Conservation (phyloP, 2,797 vertebrate genomes). For the Coccyzus lansbergi region DNA sequence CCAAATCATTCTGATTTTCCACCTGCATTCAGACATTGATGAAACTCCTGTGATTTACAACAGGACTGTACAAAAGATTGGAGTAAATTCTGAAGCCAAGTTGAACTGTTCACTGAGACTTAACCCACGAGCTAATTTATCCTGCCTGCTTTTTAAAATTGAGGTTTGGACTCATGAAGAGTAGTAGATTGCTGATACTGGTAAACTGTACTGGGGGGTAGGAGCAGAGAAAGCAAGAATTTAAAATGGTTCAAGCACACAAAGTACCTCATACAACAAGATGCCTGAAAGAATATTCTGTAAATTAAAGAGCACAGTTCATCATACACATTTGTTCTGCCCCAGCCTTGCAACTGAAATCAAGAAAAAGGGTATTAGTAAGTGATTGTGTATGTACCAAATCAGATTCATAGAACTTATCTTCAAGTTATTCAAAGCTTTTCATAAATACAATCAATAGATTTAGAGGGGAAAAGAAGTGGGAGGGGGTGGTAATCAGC, state of each 20-base stretch:
- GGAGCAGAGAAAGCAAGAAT: background rate
- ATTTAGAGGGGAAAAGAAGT: no score
- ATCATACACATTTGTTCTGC: background rate
- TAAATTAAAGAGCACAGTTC: background rate
- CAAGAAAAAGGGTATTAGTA: background rate
- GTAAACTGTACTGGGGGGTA: background rate
- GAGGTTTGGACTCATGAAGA: background rate
- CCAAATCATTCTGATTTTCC: background rate
- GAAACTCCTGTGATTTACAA: background rate
- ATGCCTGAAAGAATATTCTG: constrained; percentile 15
- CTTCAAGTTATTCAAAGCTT: background rate
- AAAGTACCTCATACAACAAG: constrained; percentile 10
- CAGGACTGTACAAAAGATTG: background rate
- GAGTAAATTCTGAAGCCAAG: background rate
- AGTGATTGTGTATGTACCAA: background rate
- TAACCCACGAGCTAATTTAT: background rate
- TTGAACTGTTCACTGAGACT: background rate
- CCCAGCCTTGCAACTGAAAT: background rate
- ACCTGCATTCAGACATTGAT: background rate
- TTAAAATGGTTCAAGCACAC: background rate
- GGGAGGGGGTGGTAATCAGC: rapidly evolving
- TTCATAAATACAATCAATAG: background rate
- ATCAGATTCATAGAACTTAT: background rate
- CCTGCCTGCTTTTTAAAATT: background rate
- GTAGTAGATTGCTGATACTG: background rate